These are phyloP conservation scores for Prorops nasuta DNA, from an alignment of 1,140 invertebrate species.

Conservation along the genomic window DNA sequence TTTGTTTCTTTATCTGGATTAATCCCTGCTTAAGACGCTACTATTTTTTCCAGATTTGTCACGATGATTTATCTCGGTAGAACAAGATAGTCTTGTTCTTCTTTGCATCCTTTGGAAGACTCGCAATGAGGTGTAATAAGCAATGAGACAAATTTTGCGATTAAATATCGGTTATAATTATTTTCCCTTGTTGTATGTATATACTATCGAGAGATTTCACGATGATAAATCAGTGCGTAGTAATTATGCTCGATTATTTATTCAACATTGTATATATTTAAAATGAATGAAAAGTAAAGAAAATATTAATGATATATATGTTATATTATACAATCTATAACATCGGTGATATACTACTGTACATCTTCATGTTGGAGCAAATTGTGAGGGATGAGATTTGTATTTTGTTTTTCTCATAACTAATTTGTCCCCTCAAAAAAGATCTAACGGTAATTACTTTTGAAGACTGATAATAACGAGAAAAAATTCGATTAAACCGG, in stretches of 20 bases:
- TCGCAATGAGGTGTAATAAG: too few species aligned
- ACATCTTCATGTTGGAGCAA: conserved; percentile 18
- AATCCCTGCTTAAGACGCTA: too few species aligned
- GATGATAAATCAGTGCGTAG: not conserved
- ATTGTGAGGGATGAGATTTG: conserved; percentile 12
- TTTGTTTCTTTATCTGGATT: not conserved
- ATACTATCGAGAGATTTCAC: not conserved
- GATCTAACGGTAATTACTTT: conserved; percentile 27
- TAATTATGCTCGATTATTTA: conserved; percentile 43
- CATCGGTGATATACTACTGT: conserved; percentile 13
- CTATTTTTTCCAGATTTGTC: not conserved
- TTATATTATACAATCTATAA: conserved; percentile 20
- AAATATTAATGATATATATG: conserved; percentile 29
- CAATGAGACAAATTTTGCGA: too few species aligned
- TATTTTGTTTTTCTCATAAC: conserved; percentile 29
- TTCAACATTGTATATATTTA: conserved; percentile 48
- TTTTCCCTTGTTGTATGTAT: not conserved
- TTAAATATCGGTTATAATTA: too few species aligned
- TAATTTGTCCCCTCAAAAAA: conserved; percentile 13
- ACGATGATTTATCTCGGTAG: not conserved
- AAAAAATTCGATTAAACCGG: conserved; percentile 17
- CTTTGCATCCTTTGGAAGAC: too few species aligned
- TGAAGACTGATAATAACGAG: conserved; percentile 41
- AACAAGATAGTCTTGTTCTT: too few species aligned
- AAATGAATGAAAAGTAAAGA: conserved; percentile 30